A percentile compares a stretch with the other conserved stretches of the same genome.
These are phyloP conservation scores for Brachionus angularis DNA, from an alignment of 1,140 invertebrate species.

Conservation along the genomic window DNA sequence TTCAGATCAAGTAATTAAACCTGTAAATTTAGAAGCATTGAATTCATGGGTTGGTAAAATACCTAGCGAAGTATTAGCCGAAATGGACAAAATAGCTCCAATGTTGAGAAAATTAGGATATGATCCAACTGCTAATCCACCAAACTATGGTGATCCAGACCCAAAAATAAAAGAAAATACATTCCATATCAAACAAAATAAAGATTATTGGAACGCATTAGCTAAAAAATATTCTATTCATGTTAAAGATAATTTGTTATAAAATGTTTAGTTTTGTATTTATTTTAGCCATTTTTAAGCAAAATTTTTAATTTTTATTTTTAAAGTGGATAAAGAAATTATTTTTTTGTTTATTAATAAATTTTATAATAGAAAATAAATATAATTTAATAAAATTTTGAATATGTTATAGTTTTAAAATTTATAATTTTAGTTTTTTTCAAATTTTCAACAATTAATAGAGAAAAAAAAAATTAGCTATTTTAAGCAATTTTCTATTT, in stretches of 20 bases:
- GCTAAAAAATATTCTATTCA: slow-evolving; percentile 48
- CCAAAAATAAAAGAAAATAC: slow-evolving; percentile 77
- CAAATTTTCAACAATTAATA: too few species aligned
- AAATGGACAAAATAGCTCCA: slow-evolving; percentile 84
- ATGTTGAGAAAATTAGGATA: slow-evolving; percentile 85
- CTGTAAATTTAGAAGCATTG: slow-evolving; percentile 90
- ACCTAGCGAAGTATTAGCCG: slow-evolving; percentile 78
- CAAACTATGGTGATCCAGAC: slow-evolving; percentile 82
- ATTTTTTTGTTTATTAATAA: too few species aligned
- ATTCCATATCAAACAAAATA: slow-evolving; percentile 59
- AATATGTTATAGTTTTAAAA: too few species aligned
- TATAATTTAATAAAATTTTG: too few species aligned
- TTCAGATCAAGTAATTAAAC: slow-evolving; percentile 96
- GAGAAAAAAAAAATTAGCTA: too few species aligned
- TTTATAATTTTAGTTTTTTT: too few species aligned
- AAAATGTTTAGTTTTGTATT: too few species aligned
- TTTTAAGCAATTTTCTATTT: too few species aligned
- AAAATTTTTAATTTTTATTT: too few species aligned
- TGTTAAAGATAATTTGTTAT: slow-evolving; percentile 7
- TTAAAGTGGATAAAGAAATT: too few species aligned
- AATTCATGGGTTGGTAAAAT: slow-evolving; percentile 92
- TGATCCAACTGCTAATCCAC: slow-evolving; percentile 86
- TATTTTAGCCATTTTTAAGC: too few species aligned
- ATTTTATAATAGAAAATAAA: too few species aligned
- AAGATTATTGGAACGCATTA: slow-evolving; percentile 57